These are phyloP conservation scores for Pachycephus smyrnensis DNA, from an alignment of 2,888 invertebrate species.

Conservation along the genomic window DNA sequence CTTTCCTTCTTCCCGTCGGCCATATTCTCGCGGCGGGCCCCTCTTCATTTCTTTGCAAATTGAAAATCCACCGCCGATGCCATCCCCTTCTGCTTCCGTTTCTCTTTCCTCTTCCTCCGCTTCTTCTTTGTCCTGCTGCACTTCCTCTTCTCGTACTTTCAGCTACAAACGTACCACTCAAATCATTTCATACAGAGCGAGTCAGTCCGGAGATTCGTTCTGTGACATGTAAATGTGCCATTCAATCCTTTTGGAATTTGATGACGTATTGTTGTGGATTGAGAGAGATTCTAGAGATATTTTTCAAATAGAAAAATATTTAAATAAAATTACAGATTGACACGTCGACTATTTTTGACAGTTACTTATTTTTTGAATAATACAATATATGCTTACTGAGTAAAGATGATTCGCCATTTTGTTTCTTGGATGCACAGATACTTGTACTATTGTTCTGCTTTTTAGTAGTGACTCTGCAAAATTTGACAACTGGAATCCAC, in stretches of 20 bases:
- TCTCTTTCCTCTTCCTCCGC: slow-evolving; percentile 25
- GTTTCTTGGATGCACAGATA: neutral
- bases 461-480: neutral
- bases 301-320: neutral
- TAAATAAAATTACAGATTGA: neutral
- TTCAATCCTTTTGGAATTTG: neutral
- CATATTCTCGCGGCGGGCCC: neutral
- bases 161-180: neutral
- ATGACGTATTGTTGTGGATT: neutral
- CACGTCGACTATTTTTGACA: neutral
- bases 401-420: neutral
- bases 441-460: neutral
- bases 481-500: neutral
- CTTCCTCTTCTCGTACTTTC: slow-evolving; percentile 33
- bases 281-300: neutral
- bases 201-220: neutral
- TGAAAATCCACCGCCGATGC: slow-evolving; percentile 18
- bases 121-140: slow-evolving; percentile 12
- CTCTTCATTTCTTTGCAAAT: slow-evolving; percentile 5
- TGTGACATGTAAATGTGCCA: neutral
- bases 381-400: neutral
- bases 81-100: slow-evolving; percentile 11
- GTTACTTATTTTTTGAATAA: neutral
- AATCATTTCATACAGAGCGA: neutral
- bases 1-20: neutral